Evolutionary conservation across 2,888 invertebrate genomes (phyloP), one percentile per base, ranked within the genome.

Genomic region (Andrena trimmerana): DNA sequence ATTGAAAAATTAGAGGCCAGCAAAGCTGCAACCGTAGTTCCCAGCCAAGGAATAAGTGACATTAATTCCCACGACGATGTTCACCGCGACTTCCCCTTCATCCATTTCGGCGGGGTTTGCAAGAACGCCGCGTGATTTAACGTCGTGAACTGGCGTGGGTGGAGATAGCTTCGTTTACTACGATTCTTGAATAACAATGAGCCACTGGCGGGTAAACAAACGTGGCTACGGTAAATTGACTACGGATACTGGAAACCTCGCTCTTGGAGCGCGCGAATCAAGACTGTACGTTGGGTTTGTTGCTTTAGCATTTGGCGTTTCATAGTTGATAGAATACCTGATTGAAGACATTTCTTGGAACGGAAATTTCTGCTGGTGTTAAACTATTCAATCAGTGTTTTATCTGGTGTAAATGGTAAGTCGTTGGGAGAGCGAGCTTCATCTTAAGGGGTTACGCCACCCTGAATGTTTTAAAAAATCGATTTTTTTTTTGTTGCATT

Each of bases 111-210:
- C 6, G 52, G 54, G 54, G 75, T 67, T 73, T 66, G 16, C 62
- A 2, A 48, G 66, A 48, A 52, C 8, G 10, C 66, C 13, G 31
- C 27, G 10, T 24, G 24, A 66, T 42, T 54, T 3, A n/a, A 42
- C 4, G 27, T 52, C 33, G 72, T 31, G 42, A 13, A 27, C n/a
- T 54, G 69, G 27, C 50, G 71, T 62, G 50, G 60, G 60, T 4
- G 68, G 57, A 10, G 24, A 54, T 36, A 42, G 65, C 50, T 70
- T 73, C 42, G 57, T 42, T 31, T 54, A 63, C 62, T 69, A n/a
- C 50, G 59, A 72, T 36, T 68, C 79, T 69, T 77, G 86, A 86
- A 86, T 86, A 82, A 76, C 72, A 86, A 86, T 86, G 80, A 86
- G 84, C 31, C 27, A 65, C 60, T 20, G 10, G n/a, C 48, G 24